Percentiles rank a stretch among this genome's conserved stretches.
Evolutionary conservation across 1,140 invertebrate species (phyloP).

Genomic region (Ridgeia piscesae): DNA sequence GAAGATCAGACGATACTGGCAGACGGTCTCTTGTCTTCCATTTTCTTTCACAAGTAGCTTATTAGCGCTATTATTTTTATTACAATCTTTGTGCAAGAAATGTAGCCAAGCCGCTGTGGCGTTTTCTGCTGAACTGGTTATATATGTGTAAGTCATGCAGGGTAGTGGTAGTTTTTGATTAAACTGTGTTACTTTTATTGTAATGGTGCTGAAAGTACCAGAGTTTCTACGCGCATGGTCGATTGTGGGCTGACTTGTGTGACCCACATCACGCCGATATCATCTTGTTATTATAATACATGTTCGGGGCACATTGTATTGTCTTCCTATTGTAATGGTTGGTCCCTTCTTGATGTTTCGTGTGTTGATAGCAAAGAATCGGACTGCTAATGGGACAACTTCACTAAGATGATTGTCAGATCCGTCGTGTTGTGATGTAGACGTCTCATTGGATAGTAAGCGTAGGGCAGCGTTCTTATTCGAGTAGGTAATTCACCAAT

Average conservation of each 20-base stretch:
- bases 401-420: neutral
- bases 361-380: neutral
- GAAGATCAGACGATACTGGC: neutral
- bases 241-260: neutral
- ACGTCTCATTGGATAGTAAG: neutral
- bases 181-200: neutral
- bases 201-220: neutral
- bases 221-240: neutral
- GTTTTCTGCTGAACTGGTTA: neutral
- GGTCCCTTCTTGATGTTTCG: neutral
- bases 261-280: neutral
- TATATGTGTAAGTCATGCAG: neutral
- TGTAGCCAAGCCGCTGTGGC: neutral
- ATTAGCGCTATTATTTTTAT: neutral
- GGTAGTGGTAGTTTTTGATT: neutral
- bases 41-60: constrained; percentile 1
- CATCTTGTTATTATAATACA: neutral
- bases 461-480: neutral
- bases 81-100: neutral
- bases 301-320: neutral
- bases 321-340: neutral
- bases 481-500: neutral
- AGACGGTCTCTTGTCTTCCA: neutral
- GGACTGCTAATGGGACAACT: neutral
- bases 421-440: neutral